Evolutionary conservation across 2,797 vertebrate species (phyloP).

Genomic region (Streptopelia turtur): DNA sequence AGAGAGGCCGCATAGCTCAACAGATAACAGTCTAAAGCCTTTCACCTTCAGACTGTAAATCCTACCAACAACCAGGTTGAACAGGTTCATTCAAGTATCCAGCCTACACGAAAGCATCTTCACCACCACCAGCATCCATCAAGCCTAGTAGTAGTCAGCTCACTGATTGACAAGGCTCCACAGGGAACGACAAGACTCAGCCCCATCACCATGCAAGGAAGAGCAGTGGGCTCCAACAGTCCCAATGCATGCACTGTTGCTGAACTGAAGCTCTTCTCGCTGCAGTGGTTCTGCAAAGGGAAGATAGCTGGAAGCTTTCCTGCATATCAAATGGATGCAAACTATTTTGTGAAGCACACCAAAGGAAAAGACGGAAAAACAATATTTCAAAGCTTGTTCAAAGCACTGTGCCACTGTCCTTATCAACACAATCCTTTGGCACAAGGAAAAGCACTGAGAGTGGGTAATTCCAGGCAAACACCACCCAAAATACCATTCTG

Average conservation of each 20-base stretch:
- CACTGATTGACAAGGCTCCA: not conserved
- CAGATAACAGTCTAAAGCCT: slow-evolving; percentile 3
- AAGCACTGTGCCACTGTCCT: not conserved
- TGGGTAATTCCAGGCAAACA: not conserved
- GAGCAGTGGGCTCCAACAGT: not conserved
- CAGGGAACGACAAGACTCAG: not conserved
- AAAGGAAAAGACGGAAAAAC: not conserved
- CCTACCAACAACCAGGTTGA: slow-evolving; percentile 4
- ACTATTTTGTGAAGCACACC: not conserved
- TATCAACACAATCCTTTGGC: not conserved
- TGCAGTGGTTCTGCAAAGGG: not conserved
- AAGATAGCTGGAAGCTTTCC: not conserved
- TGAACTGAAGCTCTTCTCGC: not conserved
- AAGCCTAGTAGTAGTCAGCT: not conserved
- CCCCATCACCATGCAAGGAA: accelerated
- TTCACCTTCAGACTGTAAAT: slow-evolving; percentile 1
- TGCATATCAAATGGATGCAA: not conserved
- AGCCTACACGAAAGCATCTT: not conserved
- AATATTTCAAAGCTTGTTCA: not conserved
- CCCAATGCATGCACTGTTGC: accelerated
- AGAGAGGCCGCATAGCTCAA: not conserved
- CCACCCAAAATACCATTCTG: not conserved
- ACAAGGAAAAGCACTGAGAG: not conserved
- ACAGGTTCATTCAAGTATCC: slow-evolving; percentile 33
- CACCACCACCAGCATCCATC: not conserved